phyloP scores from a whole-genome alignment of 1,140 invertebrate genomes.

The Diorhabda sublineata region DNA sequence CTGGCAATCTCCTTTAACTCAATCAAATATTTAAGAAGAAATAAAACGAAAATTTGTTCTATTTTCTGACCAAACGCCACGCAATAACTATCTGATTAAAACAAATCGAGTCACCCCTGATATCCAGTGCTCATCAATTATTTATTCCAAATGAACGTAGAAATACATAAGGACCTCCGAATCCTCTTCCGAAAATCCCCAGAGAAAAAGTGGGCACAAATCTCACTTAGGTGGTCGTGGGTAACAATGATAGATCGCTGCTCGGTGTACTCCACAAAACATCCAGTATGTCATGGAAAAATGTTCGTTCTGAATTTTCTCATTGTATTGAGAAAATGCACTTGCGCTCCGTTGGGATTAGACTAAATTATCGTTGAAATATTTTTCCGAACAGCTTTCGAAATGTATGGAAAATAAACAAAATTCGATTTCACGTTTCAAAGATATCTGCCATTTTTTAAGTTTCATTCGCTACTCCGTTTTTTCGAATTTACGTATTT shows the following conservation, averaged over 20 bases:
- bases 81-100: slow-evolving; percentile 15
- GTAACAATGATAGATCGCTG: slow-evolving; percentile 20
- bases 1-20: too few relatives aligned
- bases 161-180: slow-evolving; percentile 4
- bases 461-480: too few relatives aligned
- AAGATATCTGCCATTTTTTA: too few relatives aligned
- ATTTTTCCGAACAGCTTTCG: neutral
- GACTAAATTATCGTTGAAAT: neutral
- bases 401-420: slow-evolving; percentile 7
- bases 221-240: slow-evolving; percentile 21
- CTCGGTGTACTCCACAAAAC: slow-evolving; percentile 6
- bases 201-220: slow-evolving; percentile 15
- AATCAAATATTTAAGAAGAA: neutral
- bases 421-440: neutral
- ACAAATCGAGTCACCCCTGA: slow-evolving; percentile 13
- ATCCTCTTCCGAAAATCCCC: slow-evolving; percentile 2
- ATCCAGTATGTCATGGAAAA: neutral
- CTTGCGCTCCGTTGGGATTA: neutral
- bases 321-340: neutral
- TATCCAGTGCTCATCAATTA: slow-evolving; percentile 16
- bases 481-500: too few relatives aligned
- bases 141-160: slow-evolving; percentile 17
- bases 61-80: neutral
- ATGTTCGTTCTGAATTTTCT: neutral
- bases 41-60: neutral